Evolutionary conservation across 2,797 vertebrate species (phyloP).

Genomic region (Brotogeris chrysoptera): DNA sequence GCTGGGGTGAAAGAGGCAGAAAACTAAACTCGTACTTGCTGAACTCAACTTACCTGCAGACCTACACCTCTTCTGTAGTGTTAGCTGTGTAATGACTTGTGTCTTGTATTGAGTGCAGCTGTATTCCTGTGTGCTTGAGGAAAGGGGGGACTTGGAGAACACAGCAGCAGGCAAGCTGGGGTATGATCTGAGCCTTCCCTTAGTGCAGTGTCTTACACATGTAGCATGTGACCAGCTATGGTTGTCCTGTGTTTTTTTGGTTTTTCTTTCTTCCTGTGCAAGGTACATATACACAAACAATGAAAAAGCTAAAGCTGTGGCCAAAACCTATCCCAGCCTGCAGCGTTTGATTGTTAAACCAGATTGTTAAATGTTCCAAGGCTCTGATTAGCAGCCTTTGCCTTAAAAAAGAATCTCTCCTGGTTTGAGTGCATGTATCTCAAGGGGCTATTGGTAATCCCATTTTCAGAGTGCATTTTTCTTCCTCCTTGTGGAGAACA

Average conservation of each 20-base stretch:
- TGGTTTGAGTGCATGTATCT: not conserved
- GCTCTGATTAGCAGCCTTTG: not conserved
- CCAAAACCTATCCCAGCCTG: not conserved
- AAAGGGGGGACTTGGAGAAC: not conserved
- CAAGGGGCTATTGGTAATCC: not conserved
- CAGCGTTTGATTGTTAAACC: slow-evolving; percentile 4
- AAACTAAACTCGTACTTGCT: not conserved
- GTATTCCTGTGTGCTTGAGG: not conserved
- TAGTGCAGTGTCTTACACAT: not conserved
- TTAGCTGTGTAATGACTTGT: not conserved
- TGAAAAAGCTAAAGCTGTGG: not conserved
- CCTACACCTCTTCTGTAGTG: not conserved
- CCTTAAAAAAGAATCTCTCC: not conserved
- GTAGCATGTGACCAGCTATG: not conserved
- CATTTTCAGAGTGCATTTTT: not conserved
- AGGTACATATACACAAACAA: not conserved
- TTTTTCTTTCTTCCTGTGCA: not conserved
- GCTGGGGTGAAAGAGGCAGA: not conserved
- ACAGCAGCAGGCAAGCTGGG: not conserved
- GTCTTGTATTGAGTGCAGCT: not conserved
- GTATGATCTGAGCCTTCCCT: not conserved
- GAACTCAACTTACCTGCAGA: not conserved
- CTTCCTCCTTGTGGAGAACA: not conserved
- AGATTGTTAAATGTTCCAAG: not conserved
- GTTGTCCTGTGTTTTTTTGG: not conserved